phyloP scores from a whole-genome alignment of 2,888 invertebrate species.

The Dexiosoma caninum region DNA sequence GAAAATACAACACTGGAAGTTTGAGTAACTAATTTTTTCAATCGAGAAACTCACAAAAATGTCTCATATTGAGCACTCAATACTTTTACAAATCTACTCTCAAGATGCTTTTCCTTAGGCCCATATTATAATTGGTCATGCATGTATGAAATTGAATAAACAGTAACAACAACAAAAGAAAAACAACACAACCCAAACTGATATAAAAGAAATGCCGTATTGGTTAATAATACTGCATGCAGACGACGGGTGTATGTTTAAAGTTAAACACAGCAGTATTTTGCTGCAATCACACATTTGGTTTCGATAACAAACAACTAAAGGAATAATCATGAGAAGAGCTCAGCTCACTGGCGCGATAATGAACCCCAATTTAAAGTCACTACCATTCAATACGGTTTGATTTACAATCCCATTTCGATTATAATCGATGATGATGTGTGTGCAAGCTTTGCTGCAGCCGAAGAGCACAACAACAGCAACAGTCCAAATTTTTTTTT shows the following conservation, averaged over 20 bases:
- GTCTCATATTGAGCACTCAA: too few relatives aligned
- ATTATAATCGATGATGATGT: constrained; percentile 77
- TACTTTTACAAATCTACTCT: too few relatives aligned
- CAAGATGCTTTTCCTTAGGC: too few relatives aligned
- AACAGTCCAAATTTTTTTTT: too few relatives aligned
- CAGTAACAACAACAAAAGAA: not conserved
- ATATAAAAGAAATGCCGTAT: not conserved
- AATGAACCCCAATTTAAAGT: constrained; percentile 76
- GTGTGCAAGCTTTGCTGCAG: constrained; percentile 71
- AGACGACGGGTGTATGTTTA: not conserved
- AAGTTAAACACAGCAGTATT: not conserved
- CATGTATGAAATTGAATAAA: not conserved
- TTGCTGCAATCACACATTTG: constrained; percentile 20
- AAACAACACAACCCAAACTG: not conserved
- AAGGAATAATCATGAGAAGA: constrained; percentile 45
- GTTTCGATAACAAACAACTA: constrained; percentile 44
- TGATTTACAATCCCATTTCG: constrained; percentile 78
- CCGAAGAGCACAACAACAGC: constrained; percentile 15
- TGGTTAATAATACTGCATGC: not conserved
- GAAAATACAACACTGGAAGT: too few relatives aligned
- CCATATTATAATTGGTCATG: constrained; percentile 11
- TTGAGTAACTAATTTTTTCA: too few relatives aligned
- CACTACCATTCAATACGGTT: constrained; percentile 75
- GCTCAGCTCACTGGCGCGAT: constrained; percentile 68
- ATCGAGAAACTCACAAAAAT: too few relatives aligned